Conservation (phyloP, 2,113 vertebrate species). For the Eptatretus burgeri region DNA sequence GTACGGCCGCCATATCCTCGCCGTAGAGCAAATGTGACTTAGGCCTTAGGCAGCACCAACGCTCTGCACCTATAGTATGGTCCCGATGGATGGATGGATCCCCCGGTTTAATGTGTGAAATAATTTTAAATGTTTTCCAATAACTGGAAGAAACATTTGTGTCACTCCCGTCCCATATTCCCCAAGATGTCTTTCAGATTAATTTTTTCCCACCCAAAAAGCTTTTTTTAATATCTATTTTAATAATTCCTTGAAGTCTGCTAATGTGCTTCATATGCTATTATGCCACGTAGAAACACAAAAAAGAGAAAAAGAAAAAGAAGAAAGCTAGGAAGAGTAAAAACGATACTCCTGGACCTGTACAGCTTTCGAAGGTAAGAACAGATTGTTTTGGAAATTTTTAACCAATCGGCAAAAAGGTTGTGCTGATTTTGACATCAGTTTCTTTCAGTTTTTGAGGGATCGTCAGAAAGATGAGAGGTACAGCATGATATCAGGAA, state of each 20-base stretch:
- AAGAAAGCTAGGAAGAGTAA: constrained; percentile 45
- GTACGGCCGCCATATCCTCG: too few relatives aligned
- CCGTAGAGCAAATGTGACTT: too few relatives aligned
- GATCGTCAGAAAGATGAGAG: constrained; percentile 42
- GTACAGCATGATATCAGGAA: constrained; percentile 67
- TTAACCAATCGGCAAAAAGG: background rate
- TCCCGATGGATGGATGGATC: too few relatives aligned
- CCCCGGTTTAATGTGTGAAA: too few relatives aligned
- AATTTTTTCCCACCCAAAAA: background rate
- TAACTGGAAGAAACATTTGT: too few relatives aligned
- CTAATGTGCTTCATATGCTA: background rate
- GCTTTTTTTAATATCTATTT: background rate
- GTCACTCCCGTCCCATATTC: too few relatives aligned
- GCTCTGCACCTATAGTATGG: too few relatives aligned
- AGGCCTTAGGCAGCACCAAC: too few relatives aligned
- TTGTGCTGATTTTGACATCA: background rate
- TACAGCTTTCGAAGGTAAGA: constrained; percentile 50
- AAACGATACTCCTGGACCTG: constrained; percentile 28
- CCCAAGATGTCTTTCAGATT: too few relatives aligned
- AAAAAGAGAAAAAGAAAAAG: constrained; percentile 44
- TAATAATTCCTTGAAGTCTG: background rate
- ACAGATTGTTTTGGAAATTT: background rate
- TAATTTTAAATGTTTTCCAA: too few relatives aligned
- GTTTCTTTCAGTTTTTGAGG: constrained; percentile 33
- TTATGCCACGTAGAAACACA: constrained; percentile 24